Base-by-base conservation (phyloP, 2,888 invertebrate genomes). In the Epsilonema sp. region DNA sequence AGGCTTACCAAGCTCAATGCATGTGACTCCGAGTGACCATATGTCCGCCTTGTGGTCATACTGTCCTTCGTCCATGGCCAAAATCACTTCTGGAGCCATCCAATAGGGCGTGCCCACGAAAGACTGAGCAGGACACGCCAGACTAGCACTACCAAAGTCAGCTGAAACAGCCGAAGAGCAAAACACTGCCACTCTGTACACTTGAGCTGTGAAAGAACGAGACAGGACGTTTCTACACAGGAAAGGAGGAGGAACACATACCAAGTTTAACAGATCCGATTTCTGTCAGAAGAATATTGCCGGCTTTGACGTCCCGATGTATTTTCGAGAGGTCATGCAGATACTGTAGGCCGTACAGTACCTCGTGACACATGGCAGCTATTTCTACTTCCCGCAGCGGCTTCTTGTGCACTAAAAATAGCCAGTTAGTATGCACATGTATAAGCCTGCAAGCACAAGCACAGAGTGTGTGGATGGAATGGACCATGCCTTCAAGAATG, bases 41-140 rank as follows among this genome's bases (percentile, higher is more conserved):
- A 99, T 87, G 68, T 97, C 97, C 52, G 92, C 92, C 74, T 92
- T 90, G 42, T 89, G 89, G 70, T 94, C 92, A 66, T 99, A 97
- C 72, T 94, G 89, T 1, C 94, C 97, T 67, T 97, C 94, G 64
- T 99, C 97, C 97, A 99, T 99, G 45, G 97, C 97, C 57, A 97
- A 71, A 65, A 97, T 99, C 47, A 94, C 94, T 72, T 97, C 97
- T 0, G 97, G 97, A 22, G 97, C 92, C 90, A 92, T 92, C 86
- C 89, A 90, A 64, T 87, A 90, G 0, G 90, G 90, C 24, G 94
- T 94, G 16, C 97, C 97, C 37, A 99, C 94, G 70, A 97, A 99
- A 60, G 90, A 92, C 69, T 97, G 94, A 21, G 97, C 97, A 8
- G 97, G 97, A 66, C 87, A 90, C 65, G 82, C 81, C 60, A 92